Percentiles rank a stretch among this genome's conserved stretches.
phyloP scores from a whole-genome alignment of 2,797 vertebrate genomes.

The Epinephelus awoara region DNA sequence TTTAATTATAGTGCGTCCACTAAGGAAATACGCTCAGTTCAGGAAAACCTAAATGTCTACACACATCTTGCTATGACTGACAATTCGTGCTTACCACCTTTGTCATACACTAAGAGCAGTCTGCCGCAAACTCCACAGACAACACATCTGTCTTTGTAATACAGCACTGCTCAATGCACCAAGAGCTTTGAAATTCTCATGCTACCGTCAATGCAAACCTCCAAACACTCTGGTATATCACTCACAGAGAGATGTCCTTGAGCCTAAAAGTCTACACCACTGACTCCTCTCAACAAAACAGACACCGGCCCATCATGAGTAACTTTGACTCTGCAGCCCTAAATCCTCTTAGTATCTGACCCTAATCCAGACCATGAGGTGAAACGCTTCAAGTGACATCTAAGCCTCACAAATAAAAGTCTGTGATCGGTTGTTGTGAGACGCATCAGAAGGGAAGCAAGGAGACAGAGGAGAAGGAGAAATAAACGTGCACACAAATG shows the following conservation, averaged over 20 bases:
- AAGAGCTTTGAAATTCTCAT: constrained; percentile 8
- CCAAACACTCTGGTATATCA: constrained; percentile 15
- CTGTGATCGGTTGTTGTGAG: constrained; percentile 25
- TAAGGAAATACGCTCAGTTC: constrained; percentile 23
- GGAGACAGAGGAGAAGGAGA: constrained; percentile 34
- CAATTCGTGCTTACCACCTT: neutral
- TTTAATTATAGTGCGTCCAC: constrained; percentile 10
- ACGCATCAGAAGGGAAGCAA: constrained; percentile 41
- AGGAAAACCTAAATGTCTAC: neutral
- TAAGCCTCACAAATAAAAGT: constrained; percentile 49
- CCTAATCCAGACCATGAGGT: constrained; percentile 79
- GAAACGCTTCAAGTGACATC: constrained; percentile 52
- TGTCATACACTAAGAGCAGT: neutral
- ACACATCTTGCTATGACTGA: neutral
- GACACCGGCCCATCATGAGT: constrained; percentile 31
- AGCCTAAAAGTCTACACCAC: constrained; percentile 8
- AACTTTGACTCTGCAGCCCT: constrained; percentile 72
- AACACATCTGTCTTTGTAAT: neutral
- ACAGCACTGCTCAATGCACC: neutral
- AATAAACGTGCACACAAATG: constrained; percentile 36
- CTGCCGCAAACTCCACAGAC: neutral
- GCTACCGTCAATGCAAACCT: constrained; percentile 13
- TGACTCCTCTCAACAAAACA: constrained; percentile 37
- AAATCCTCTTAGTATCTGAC: constrained; percentile 83
- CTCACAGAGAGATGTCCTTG: constrained; percentile 7